Conservation (phyloP, 2,888 invertebrate species). For the Cyrtodaria siliqua region DNA sequence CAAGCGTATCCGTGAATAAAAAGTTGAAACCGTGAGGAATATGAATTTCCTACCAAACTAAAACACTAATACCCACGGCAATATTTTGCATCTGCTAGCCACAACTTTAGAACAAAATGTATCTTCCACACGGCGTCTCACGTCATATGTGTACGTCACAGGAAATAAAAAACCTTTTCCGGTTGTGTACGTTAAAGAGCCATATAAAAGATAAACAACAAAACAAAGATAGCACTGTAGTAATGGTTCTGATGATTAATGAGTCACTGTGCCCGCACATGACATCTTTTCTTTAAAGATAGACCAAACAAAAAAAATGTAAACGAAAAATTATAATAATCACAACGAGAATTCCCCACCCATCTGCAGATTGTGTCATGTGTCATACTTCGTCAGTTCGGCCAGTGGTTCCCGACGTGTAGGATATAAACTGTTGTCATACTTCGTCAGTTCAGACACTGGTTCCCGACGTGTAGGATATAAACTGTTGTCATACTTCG, state of each 20-base stretch:
- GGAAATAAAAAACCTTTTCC: no score
- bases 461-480: neutral
- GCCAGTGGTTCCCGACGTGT: conserved; percentile 11
- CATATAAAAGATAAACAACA: neutral
- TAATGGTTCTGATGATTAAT: conserved; percentile 1
- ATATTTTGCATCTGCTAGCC: no score
- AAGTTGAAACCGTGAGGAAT: no score
- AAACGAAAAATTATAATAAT: conserved; percentile 13
- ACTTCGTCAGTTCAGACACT: neutral
- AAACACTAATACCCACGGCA: no score
- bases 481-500: conserved; percentile 6
- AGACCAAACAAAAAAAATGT: conserved; percentile 5
- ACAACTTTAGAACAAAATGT: no score
- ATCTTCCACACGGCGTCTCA: no score
- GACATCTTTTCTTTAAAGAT: conserved; percentile 13
- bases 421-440: conserved; percentile 85
- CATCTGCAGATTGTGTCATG: conserved; percentile 1
- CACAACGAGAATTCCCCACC: conserved; percentile 7
- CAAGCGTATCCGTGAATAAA: no score
- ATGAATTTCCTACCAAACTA: no score
- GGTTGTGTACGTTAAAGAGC: neutral
- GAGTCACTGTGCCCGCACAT: conserved; percentile 50
- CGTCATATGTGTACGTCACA: no score
- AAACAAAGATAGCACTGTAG: conserved; percentile 27
- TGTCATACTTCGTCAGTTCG: neutral